phyloP scores from a whole-genome alignment of 2,888 invertebrate genomes.

The Cheiracanthium punctorium region DNA sequence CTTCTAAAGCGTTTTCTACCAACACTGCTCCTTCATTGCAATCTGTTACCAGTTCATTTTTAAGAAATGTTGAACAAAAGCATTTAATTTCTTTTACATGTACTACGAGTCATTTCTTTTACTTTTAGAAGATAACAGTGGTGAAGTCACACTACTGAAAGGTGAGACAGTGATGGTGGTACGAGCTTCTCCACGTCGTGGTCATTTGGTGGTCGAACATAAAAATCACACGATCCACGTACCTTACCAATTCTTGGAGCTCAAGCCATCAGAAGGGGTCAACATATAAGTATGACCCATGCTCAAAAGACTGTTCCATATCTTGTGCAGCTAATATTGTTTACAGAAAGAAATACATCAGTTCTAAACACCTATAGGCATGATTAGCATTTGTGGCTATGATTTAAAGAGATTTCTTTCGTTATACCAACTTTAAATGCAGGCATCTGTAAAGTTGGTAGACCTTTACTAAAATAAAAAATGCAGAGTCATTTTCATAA shows the following conservation, averaged over 20 bases:
- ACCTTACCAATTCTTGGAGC: constrained; percentile 88
- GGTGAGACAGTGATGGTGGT: constrained; percentile 92
- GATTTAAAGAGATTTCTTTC: background rate
- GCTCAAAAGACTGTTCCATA: background rate
- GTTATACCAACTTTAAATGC: no score
- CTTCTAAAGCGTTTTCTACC: no score
- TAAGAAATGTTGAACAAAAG: no score
- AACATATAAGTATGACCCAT: constrained; percentile 26
- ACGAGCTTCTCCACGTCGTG: constrained; percentile 89
- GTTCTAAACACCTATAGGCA: no score
- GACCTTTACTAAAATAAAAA: no score
- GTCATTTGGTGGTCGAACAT: constrained; percentile 91
- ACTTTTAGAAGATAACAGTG: constrained; percentile 77
- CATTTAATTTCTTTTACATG: no score
- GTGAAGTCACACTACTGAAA: constrained; percentile 81
- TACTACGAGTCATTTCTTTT: no score
- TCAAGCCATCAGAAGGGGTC: constrained; percentile 75
- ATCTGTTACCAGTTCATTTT: no score
- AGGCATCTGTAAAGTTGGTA: no score
- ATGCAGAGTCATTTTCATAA: no score
- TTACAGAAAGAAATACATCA: background rate
- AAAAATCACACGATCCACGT: constrained; percentile 85
- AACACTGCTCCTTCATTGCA: no score
- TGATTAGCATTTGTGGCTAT: background rate
- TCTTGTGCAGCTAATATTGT: background rate